Evolutionary conservation across 1,140 invertebrate genomes (phyloP), one percentile per base, ranked within the genome.

Genomic region (Riptortus pedestris): DNA sequence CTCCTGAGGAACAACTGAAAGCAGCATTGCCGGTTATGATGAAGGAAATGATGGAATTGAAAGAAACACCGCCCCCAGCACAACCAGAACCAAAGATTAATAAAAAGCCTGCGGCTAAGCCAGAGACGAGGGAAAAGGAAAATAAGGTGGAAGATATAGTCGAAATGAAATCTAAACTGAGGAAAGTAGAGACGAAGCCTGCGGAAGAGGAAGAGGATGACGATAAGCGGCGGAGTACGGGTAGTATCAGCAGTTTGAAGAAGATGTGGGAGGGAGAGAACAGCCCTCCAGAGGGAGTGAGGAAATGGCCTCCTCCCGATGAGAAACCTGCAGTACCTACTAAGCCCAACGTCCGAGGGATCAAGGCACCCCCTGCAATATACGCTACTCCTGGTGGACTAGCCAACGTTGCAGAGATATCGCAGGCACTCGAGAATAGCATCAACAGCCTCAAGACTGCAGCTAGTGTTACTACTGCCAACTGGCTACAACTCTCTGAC

Each of bases 161-260:
- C 31, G 89, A 92, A 73, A 88, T 92, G 65, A 91, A 92, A 71
- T 86, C 90, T 0, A 80, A 88, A 65, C 74, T 93, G 68, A 81
- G 90, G 71, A 91, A 91, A 79, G 88, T 91, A 0, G 87, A 90
- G 47, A 79, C 71, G 16, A 74, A 79, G 72, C 70, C 78, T 66
- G 62, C 71, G 1, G 67, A 73, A 28, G 71, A 70, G 26, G 85
- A 86, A n/a, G 85, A 87, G 64, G 78, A 76, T 2, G 87, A 90
- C 63, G 89, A 91, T 70, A 94, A 94, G 73, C 78, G 91, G n/a
- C 84, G 88, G 58, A 93, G 90, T 73, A 93, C 90, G 31, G 91
- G 91, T 59, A 93, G 90, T 75, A 94, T 96, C 71, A 92, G 85
- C 73, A 94, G 88, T 73, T 78, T 95, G 67, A 94, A 93, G 72